Evolutionary conservation across 2,888 invertebrate species (phyloP).

Genomic region (Timema cristinae): DNA sequence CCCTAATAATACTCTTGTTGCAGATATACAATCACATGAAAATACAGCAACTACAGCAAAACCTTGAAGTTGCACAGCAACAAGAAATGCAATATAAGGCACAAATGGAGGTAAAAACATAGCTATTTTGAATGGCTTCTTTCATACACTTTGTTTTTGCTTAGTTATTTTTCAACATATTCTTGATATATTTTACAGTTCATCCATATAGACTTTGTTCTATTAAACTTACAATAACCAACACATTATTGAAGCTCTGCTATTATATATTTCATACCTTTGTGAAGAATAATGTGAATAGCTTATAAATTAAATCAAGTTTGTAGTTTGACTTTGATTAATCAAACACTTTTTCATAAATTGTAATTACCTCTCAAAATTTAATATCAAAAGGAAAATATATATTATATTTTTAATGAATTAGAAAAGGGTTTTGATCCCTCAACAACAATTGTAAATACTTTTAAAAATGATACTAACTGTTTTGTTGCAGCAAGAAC

Average conservation of each 20-base stretch:
- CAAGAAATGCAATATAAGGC: conserved; percentile 76
- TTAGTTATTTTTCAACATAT: neutral
- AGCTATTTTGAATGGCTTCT: neutral
- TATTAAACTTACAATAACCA: neutral
- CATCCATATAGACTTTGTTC: neutral
- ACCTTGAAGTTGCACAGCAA: conserved; percentile 70
- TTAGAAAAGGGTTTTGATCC: no score
- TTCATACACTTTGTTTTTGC: neutral
- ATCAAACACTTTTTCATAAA: no score
- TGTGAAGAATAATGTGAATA: neutral
- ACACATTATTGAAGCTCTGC: no score
- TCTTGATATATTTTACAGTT: neutral
- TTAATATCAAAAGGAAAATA: no score
- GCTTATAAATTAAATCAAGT: neutral
- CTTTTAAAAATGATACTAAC: neutral
- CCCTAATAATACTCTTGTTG: no score
- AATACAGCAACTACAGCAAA: conserved; percentile 56
- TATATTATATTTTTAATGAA: no score
- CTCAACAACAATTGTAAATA: no score
- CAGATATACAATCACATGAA: conserved; percentile 58
- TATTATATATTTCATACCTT: neutral
- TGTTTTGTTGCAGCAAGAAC: conserved; percentile 32
- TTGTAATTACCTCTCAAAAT: no score
- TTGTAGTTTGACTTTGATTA: no score
- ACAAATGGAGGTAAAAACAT: conserved; percentile 57